A percentile compares a stretch with the other conserved stretches of the same genome.
Evolutionary conservation across 2,888 invertebrate genomes (phyloP).

Genomic region (Ophraella communa): DNA sequence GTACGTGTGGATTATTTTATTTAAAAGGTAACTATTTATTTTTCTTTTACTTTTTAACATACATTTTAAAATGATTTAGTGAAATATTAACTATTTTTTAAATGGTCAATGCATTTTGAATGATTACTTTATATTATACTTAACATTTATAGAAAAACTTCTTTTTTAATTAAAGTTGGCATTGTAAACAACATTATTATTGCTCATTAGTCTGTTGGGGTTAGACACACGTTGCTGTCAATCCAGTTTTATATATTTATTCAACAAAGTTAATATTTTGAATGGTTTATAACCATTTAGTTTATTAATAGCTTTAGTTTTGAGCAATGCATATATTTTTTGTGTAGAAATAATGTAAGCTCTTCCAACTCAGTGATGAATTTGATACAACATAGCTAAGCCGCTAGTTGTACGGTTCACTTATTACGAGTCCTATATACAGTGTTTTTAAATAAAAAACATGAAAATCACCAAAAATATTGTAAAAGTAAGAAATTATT

Average conservation of each 20-base stretch:
- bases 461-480: no score
- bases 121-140: background rate
- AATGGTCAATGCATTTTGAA: background rate
- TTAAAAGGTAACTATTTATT: constrained; percentile 18
- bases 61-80: constrained; percentile 5
- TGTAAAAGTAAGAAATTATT: no score
- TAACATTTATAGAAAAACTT: background rate
- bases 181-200: constrained; percentile 13
- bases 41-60: constrained; percentile 1
- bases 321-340: background rate
- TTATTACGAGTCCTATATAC: no score
- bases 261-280: background rate
- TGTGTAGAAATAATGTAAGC: no score
- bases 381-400: no score
- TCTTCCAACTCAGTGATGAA: no score
- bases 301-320: background rate
- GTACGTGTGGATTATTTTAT: constrained; percentile 36
- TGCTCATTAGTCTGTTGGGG: constrained; percentile 2
- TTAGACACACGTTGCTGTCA: constrained; percentile 3
- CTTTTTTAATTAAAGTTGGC: constrained; percentile 4
- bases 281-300: background rate
- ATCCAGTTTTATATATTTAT: background rate
- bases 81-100: background rate
- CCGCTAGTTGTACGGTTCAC: no score
- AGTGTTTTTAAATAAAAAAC: no score